Evolutionary conservation across 1,140 invertebrate genomes (phyloP).

Genomic region (Brachionus koreanus): DNA sequence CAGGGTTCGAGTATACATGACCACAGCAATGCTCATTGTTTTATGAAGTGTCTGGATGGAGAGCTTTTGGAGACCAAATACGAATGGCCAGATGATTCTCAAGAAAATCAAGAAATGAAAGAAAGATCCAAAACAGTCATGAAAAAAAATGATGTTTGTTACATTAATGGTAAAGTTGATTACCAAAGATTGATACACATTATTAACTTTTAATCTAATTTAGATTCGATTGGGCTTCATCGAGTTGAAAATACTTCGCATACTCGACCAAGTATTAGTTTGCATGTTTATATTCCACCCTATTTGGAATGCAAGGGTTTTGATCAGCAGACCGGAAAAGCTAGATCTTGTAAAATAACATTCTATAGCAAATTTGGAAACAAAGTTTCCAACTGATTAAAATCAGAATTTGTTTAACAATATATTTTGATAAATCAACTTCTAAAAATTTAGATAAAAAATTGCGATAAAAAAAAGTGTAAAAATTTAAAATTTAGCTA

Average conservation of each 20-base stretch:
- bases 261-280: slow-evolving; percentile 76
- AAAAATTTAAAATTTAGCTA: background rate
- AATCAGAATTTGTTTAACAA: background rate
- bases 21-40: slow-evolving; percentile 90
- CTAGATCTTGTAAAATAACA: slow-evolving; percentile 68
- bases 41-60: slow-evolving; percentile 74
- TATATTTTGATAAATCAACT: background rate
- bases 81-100: slow-evolving; percentile 65
- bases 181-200: background rate
- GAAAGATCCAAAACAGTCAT: slow-evolving; percentile 67
- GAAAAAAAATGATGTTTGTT: slow-evolving; percentile 75
- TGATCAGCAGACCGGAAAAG: slow-evolving; percentile 80
- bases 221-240: slow-evolving; percentile 73
- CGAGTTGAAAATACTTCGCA: slow-evolving; percentile 90
- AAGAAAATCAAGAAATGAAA: slow-evolving; percentile 55
- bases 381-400: background rate
- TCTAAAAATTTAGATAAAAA: background rate
- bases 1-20: slow-evolving; percentile 92
- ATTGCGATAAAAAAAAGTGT: background rate
- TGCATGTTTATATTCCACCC: slow-evolving; percentile 94
- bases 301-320: slow-evolving; percentile 83
- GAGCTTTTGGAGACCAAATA: slow-evolving; percentile 66
- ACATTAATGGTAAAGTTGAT: slow-evolving; percentile 80
- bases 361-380: slow-evolving; percentile 55
- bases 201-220: background rate